Evolutionary conservation across 2,113 vertebrate species (phyloP).

Genomic region (Calyptommatus sinebrachiatus): DNA sequence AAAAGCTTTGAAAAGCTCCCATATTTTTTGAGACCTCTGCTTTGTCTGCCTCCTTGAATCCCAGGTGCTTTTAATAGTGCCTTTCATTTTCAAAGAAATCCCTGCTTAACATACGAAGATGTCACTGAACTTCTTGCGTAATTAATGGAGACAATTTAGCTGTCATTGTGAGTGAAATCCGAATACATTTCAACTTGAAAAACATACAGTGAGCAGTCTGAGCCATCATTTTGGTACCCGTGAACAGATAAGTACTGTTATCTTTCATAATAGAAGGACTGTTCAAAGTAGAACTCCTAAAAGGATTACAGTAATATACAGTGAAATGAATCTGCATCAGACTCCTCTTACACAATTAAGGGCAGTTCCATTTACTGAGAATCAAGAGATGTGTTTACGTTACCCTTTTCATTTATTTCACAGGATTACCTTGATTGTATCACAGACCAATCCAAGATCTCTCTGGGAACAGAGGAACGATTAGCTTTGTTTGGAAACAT

Average conservation of each 20-base stretch:
- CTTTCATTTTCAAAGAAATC: constrained; percentile 8
- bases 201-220: constrained; percentile 4
- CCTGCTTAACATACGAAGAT: constrained; percentile 10
- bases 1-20: not conserved
- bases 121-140: not conserved
- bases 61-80: constrained; percentile 24
- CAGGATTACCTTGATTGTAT: constrained; percentile 95
- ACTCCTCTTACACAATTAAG: constrained; percentile 49
- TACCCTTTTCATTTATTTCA: constrained; percentile 54
- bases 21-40: not conserved
- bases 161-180: constrained; percentile 37
- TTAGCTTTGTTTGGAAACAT: constrained; percentile 95
- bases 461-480: constrained; percentile 86
- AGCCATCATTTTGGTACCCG: constrained; percentile 47
- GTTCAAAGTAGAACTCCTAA: constrained; percentile 47
- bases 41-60: constrained; percentile 1
- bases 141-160: constrained; percentile 36
- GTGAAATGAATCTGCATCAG: constrained; percentile 50
- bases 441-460: constrained; percentile 83
- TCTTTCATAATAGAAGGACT: constrained; percentile 53
- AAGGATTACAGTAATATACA: constrained; percentile 43
- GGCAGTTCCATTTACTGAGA: constrained; percentile 35
- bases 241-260: constrained; percentile 57
- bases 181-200: constrained; percentile 42
- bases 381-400: constrained; percentile 46